These are phyloP conservation scores for Phyllopteryx taeniolatus DNA, from an alignment of 2,113 vertebrate species.

Conservation along the genomic window DNA sequence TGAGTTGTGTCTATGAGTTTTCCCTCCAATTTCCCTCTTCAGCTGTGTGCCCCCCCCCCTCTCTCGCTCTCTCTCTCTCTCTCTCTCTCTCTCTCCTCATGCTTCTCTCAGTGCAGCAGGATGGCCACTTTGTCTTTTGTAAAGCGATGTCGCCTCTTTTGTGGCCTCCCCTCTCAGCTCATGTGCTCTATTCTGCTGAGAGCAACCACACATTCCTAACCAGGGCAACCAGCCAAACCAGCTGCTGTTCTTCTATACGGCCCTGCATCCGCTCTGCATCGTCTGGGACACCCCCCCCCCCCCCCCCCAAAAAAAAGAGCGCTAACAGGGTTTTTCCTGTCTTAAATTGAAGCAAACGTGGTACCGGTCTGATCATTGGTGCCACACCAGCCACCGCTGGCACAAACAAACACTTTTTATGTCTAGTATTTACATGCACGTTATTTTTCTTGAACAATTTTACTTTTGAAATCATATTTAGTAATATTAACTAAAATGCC, in stretches of 20 bases:
- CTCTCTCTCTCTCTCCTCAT: not conserved
- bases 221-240: constrained; percentile 68
- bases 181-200: constrained; percentile 56
- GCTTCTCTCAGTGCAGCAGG: constrained; percentile 6
- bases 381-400: not conserved
- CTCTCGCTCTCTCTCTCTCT: not conserved
- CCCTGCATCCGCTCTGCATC: constrained; percentile 55
- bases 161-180: constrained; percentile 32
- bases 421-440: no score
- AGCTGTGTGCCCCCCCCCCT: not conserved
- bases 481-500: not conserved
- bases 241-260: constrained; percentile 61
- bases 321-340: not conserved
- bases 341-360: not conserved
- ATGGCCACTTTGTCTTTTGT: constrained; percentile 48
- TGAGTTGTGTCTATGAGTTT: not conserved
- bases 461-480: not conserved
- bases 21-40: not conserved
- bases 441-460: not conserved
- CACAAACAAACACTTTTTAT: not conserved
- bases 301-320: not conserved
- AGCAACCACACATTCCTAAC: constrained; percentile 64
- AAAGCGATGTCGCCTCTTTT: constrained; percentile 51
- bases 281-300: constrained; percentile 17
- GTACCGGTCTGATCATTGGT: not conserved